Evolutionary conservation across 1,140 invertebrate genomes (phyloP).

Genomic region (Plodia interpunctella): DNA sequence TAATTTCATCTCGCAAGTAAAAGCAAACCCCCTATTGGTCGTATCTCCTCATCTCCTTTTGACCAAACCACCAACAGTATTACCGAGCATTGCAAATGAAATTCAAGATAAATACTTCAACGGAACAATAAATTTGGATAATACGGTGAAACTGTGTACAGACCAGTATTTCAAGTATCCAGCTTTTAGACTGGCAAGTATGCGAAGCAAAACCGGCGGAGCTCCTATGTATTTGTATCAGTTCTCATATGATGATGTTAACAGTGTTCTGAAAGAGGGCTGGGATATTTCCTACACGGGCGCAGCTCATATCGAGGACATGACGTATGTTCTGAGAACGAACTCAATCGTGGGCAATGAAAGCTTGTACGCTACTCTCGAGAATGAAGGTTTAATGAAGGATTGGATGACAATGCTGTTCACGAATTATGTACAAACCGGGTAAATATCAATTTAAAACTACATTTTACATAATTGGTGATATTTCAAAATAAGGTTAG

Average conservation of each 20-base stretch:
- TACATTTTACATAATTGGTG: too few species aligned
- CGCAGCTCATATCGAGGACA: slow-evolving; percentile 53
- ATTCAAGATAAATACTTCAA: slow-evolving; percentile 43
- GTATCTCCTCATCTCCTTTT: slow-evolving; percentile 35
- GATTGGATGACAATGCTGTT: slow-evolving; percentile 44
- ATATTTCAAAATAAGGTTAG: too few species aligned
- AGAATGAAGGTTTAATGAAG: slow-evolving; percentile 23
- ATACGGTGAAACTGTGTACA: slow-evolving; percentile 40
- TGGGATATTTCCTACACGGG: slow-evolving; percentile 35
- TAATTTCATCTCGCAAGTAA: slow-evolving; percentile 37
- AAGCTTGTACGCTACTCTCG: slow-evolving; percentile 14
- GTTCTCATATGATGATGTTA: slow-evolving; percentile 40
- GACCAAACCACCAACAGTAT: slow-evolving; percentile 21
- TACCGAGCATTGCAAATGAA: slow-evolving; percentile 27
- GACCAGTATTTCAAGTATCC: slow-evolving; percentile 52
- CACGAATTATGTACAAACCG: slow-evolving; percentile 41
- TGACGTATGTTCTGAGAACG: slow-evolving; percentile 48
- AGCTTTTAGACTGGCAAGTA: slow-evolving; percentile 41
- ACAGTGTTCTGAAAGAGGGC: slow-evolving; percentile 37
- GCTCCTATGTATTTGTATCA: slow-evolving; percentile 48
- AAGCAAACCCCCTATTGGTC: slow-evolving; percentile 33
- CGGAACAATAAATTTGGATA: slow-evolving; percentile 32
- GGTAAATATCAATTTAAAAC: slow-evolving; percentile 34
- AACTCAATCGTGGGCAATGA: slow-evolving; percentile 33
- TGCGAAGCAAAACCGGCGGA: slow-evolving; percentile 24